phyloP scores from a whole-genome alignment of 2,888 invertebrate genomes.

The Apodemia zela region DNA sequence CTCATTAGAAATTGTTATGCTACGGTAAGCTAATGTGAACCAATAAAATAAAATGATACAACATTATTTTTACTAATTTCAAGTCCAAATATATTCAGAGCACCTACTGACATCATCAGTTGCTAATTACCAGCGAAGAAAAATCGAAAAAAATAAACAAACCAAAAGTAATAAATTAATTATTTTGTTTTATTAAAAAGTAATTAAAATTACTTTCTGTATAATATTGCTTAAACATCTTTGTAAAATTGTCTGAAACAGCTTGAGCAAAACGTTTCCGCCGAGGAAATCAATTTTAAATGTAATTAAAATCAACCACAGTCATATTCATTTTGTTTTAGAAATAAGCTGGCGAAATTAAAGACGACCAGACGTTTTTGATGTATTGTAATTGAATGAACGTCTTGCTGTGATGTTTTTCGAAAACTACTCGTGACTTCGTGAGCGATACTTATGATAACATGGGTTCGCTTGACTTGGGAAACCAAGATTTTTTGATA shows the following conservation, averaged over 20 bases:
- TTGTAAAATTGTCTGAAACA: neutral
- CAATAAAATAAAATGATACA: too few species aligned
- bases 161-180: neutral
- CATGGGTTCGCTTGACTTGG: too few species aligned
- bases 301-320: slow-evolving; percentile 4
- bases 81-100: too few species aligned
- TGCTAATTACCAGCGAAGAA: neutral
- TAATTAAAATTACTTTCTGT: neutral
- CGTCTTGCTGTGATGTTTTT: too few species aligned
- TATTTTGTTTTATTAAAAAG: neutral
- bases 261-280: neutral
- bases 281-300: neutral
- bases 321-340: slow-evolving; percentile 4
- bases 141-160: neutral
- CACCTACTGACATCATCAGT: too few species aligned
- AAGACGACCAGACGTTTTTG: neutral
- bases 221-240: neutral
- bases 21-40: too few species aligned
- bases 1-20: too few species aligned
- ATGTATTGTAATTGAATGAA: neutral
- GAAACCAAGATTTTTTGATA: too few species aligned
- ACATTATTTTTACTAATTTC: too few species aligned
- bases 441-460: too few species aligned
- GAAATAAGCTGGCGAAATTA: neutral
- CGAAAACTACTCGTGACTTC: too few species aligned